Evolutionary conservation across 2,888 invertebrate genomes (phyloP), one percentile per base, ranked within the genome.

Genomic region (Drosophila kambysellisi): DNA sequence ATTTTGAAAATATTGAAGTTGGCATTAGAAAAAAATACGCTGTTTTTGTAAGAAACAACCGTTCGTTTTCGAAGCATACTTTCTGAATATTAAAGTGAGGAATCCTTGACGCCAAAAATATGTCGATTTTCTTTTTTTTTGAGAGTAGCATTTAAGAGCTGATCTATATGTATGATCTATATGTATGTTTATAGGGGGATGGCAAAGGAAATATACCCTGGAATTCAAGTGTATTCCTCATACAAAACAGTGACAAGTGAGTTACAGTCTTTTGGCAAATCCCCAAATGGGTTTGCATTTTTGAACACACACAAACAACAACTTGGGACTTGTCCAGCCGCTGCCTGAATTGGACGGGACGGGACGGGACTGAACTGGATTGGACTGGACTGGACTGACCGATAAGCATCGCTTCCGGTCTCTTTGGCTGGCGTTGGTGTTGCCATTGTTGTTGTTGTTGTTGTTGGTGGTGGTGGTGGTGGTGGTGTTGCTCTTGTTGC

Each of bases 341-440:
- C 30, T n/a, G 35, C 66, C 57, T 43, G 74, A 46, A 46, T 46
- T 46, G 46, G 25, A 46, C n/a, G 41, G 41, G 41, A 4, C n/a
- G n/a, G n/a, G 41, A n/a, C 20, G 20, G 12, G 46, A 20, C 46
- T 2, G 43, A 5, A 15, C 33, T 2, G 33, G 32, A 17, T 30
- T 0, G 35, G n/a, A 53, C 35, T 29, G 33, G 46, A 69, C 54
- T 41, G 74, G 69, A 53, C 71, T 43, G 79, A 25, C 69, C 77
- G 87, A 87, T 87, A 87, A 87, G 87, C 87, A 87, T 87, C 89
- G 89, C 87, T 87, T 87, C 87, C 87, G 87, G 87, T 88, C 70
- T 76, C 41, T 43, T 41, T 57, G 41, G 54, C 71, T 62, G 46
- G 32, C 20, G 32, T 25, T 41, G 30, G 61, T 57, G 29, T 37